phyloP scores from a whole-genome alignment of 2,888 invertebrate species.

The Andrena bucephala region DNA sequence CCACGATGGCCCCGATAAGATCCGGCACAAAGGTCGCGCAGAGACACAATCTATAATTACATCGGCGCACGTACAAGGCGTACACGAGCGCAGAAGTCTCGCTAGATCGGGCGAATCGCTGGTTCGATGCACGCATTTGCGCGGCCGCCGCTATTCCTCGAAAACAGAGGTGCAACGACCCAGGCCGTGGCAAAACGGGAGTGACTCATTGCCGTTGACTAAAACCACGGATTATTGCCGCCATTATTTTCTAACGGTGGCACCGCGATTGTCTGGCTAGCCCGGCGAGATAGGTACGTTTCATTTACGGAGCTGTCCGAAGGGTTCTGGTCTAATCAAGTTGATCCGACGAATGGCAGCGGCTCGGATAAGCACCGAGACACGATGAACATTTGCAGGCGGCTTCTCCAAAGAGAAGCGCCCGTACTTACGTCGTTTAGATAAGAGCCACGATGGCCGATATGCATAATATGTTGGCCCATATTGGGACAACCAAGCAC shows the following conservation, averaged over 20 bases:
- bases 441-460: constrained; percentile 75
- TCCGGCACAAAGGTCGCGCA: constrained; percentile 75
- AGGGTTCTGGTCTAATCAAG: constrained; percentile 67
- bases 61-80: constrained; percentile 73
- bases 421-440: constrained; percentile 76
- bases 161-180: constrained; percentile 47
- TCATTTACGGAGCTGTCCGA: constrained; percentile 56
- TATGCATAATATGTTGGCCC: constrained; percentile 78
- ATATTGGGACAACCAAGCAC: constrained; percentile 74
- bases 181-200: constrained; percentile 9
- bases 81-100: constrained; percentile 24
- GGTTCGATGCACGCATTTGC: constrained; percentile 57
- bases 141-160: constrained; percentile 29
- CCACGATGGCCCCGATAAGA: constrained; percentile 71
- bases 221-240: constrained; percentile 43
- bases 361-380: constrained; percentile 57
- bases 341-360: constrained; percentile 65
- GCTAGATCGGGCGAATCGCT: constrained; percentile 39
- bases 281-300: constrained; percentile 51
- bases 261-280: constrained; percentile 38
- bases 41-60: constrained; percentile 83
- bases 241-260: constrained; percentile 39
- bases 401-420: constrained; percentile 73
- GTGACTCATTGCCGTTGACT: constrained; percentile 7
- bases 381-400: constrained; percentile 73